phyloP scores from a whole-genome alignment of 1,140 invertebrate species.

The Lerema accius region DNA sequence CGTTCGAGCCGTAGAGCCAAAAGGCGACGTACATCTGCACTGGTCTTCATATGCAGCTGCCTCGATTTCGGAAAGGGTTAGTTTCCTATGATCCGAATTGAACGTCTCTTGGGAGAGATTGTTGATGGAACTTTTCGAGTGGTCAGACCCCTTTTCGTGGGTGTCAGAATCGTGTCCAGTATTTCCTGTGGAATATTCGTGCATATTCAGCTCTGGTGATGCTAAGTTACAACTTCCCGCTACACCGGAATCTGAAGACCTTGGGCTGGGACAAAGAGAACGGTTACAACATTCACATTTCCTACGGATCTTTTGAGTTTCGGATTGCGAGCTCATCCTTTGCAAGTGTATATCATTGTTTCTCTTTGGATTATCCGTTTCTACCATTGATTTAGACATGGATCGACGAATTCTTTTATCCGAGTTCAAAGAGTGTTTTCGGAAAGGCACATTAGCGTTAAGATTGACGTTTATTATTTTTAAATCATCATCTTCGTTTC shows the following conservation, averaged over 20 bases:
- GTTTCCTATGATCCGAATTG: slow-evolving; percentile 56
- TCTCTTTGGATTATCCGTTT: slow-evolving; percentile 58
- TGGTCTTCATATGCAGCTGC: slow-evolving; percentile 87
- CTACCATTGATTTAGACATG: slow-evolving; percentile 73
- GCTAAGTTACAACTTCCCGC: slow-evolving; percentile 90
- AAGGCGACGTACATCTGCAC: slow-evolving; percentile 88
- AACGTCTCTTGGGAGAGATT: slow-evolving; percentile 53
- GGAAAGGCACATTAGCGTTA: slow-evolving; percentile 70
- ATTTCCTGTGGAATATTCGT: slow-evolving; percentile 55
- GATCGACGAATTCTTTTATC: slow-evolving; percentile 78
- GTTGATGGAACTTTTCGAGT: slow-evolving; percentile 49
- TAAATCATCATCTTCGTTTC: slow-evolving; percentile 72
- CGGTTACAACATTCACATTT: slow-evolving; percentile 85
- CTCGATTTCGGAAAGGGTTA: slow-evolving; percentile 84
- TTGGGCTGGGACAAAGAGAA: slow-evolving; percentile 84
- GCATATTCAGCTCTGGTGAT: slow-evolving; percentile 84
- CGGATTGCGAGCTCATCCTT: slow-evolving; percentile 75
- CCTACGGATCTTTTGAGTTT: slow-evolving; percentile 53
- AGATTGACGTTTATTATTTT: slow-evolving; percentile 74
- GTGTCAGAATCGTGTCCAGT: slow-evolving; percentile 64
- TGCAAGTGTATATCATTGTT: slow-evolving; percentile 55
- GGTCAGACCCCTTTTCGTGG: slow-evolving; percentile 56
- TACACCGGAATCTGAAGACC: slow-evolving; percentile 92
- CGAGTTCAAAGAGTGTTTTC: slow-evolving; percentile 79
- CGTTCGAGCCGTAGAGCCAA: slow-evolving; percentile 87